phyloP scores from a whole-genome alignment of 2,888 invertebrate species.

The Pandemis corylana region DNA sequence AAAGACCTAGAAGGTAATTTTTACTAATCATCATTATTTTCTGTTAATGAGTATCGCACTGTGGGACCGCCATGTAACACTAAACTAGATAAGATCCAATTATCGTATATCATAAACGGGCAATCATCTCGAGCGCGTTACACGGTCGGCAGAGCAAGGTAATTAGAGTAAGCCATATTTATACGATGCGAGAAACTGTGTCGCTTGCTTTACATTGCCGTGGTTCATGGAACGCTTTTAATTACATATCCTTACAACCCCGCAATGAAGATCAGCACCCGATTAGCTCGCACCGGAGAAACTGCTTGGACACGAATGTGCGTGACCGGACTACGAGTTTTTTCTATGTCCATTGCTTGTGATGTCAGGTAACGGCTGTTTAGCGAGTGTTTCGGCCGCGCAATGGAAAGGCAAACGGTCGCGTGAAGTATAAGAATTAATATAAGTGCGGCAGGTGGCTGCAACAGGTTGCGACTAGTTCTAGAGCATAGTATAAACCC shows the following conservation, averaged over 20 bases:
- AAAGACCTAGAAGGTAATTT: no score
- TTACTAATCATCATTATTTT: not conserved
- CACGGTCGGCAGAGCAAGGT: not conserved
- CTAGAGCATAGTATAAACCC: not conserved
- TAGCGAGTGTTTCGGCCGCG: not conserved
- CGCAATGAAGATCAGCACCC: not conserved
- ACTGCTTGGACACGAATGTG: no score
- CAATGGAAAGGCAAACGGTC: not conserved
- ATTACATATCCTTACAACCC: not conserved
- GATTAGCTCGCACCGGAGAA: no score
- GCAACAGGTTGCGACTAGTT: slow-evolving; percentile 14
- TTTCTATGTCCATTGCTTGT: no score
- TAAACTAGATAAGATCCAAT: slow-evolving; percentile 8
- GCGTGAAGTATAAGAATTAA: not conserved
- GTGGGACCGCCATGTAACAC: not conserved
- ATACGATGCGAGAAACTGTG: not conserved
- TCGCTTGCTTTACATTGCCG: not conserved
- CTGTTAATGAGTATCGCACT: not conserved
- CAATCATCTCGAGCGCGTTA: slow-evolving; percentile 8
- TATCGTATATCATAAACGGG: slow-evolving; percentile 18
- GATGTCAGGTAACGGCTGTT: not conserved
- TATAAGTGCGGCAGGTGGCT: not conserved
- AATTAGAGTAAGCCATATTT: not conserved
- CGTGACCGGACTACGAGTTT: no score
- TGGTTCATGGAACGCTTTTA: not conserved